A percentile compares a stretch with the other conserved stretches of the same genome.
Conservation (phyloP, 2,888 invertebrate genomes). For the Odiellus spinosus region DNA sequence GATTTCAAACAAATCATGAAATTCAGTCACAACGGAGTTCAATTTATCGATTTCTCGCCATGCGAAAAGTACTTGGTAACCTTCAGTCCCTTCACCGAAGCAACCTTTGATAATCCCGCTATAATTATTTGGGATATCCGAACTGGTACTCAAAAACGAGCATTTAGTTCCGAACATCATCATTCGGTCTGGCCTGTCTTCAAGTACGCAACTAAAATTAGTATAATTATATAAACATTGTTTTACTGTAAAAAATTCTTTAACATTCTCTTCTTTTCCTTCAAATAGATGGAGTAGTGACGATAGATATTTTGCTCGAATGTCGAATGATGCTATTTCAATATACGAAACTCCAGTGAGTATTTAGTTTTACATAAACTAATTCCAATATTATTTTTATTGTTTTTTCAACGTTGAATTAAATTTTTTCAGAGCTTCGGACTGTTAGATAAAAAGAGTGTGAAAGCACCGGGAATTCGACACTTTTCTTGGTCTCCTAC, state of each 20-base stretch:
- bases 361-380: too few species aligned
- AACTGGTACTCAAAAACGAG: slow-evolving; percentile 80
- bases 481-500: slow-evolving; percentile 98
- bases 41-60: slow-evolving; percentile 93
- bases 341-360: slow-evolving; percentile 83
- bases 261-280: not conserved
- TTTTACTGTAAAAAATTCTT: not conserved
- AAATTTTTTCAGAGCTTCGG: slow-evolving; percentile 61
- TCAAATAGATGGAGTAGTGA: slow-evolving; percentile 66
- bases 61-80: slow-evolving; percentile 90
- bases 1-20: slow-evolving; percentile 79
- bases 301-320: slow-evolving; percentile 81
- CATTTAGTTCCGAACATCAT: slow-evolving; percentile 62
- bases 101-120: slow-evolving; percentile 53
- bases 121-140: slow-evolving; percentile 89
- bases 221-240: not conserved
- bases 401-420: too few species aligned
- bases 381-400: too few species aligned
- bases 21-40: slow-evolving; percentile 69
- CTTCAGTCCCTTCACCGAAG: slow-evolving; percentile 60
- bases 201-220: slow-evolving; percentile 35
- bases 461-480: slow-evolving; percentile 49
- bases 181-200: slow-evolving; percentile 74
- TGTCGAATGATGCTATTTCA: slow-evolving; percentile 62
- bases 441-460: slow-evolving; percentile 80